Evolutionary conservation across 92 coral and sea anemone species (phyloP).

Genomic region (Porites lobata): DNA sequence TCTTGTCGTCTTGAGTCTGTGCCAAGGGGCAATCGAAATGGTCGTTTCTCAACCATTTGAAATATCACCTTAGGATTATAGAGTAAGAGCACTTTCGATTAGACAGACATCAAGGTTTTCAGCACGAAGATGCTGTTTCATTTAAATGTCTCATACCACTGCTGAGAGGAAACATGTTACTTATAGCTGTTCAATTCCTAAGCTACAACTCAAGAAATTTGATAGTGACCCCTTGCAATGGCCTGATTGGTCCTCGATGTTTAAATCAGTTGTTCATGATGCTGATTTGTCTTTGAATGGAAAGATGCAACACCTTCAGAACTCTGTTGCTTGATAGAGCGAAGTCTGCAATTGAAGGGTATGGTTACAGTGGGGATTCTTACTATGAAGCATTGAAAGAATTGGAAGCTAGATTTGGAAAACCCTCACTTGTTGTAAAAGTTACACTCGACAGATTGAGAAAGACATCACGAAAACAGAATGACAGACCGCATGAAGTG

Average conservation of each 20-base stretch:
- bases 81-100: not conserved
- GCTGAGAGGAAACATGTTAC: not conserved
- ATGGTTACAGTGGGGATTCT: constrained; percentile 63
- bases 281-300: constrained; percentile 37
- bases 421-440: constrained; percentile 52
- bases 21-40: not conserved
- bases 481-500: constrained; percentile 39
- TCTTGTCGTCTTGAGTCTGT: not conserved
- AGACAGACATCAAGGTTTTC: too few species aligned
- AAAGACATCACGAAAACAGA: constrained; percentile 31
- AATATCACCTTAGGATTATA: not conserved
- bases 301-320: constrained; percentile 68
- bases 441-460: constrained; percentile 42
- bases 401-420: constrained; percentile 60
- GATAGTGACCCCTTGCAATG: constrained; percentile 70
- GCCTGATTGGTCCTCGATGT: constrained; percentile 73
- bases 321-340: constrained; percentile 61
- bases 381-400: constrained; percentile 61
- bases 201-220: constrained; percentile 46
- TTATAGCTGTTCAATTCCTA: constrained; percentile 26
- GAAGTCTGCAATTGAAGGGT: constrained; percentile 64
- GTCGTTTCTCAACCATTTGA: not conserved
- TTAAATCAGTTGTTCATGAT: constrained; percentile 63
- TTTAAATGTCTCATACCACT: too few species aligned
- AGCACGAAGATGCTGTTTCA: too few species aligned